Evolutionary conservation across 2,113 vertebrate genomes (phyloP), one percentile per base, ranked within the genome.

Genomic region (Girardinichthys multiradiatus): DNA sequence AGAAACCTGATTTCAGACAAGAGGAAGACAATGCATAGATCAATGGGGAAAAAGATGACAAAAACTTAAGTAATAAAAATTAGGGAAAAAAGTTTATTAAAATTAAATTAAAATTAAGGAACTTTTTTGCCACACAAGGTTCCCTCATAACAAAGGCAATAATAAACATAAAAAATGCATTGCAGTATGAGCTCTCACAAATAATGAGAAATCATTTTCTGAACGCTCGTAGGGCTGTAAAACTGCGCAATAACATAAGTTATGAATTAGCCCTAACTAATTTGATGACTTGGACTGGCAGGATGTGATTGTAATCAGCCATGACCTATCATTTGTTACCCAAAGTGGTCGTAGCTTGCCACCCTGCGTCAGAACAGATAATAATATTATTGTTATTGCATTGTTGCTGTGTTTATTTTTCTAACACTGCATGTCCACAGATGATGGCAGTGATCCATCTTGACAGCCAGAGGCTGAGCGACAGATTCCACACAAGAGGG

Each of bases 371-470:
- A 74, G 81, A 74, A 72, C 68, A 70, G 73, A 88, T 89, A 92
- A 91, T 87, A 71, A 64, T 79, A 83, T 90, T 90, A 88, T 76
- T 85, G 85, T 84, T 89, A 90, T 90, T 89, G 87, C 87, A 72
- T 86, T 88, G 87, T 86, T 87, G 81, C 86, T 67, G 83, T 90
- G 88, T 93, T 91, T 91, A 89, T 90, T 91, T 90, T 90, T 79
- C 89, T 72, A 81, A 88, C 88, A 15, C 87, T 82, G 67, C 81
- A 64, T 79, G 87, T 84, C 86, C 81, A 86, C 77, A 82, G 80
- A 87, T 78, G 68, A 88, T 87, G 90, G 81, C 90, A 86, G 87
- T 68, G 83, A 93, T 93, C 92, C 91, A 91, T 92, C 89, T 85
- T 83, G 85, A 84, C 83, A 85, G 88, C 90, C 85, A 82, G 83